Percentiles rank a stretch among this genome's conserved stretches.
These are phyloP conservation scores for Drosophila cracens DNA, from an alignment of 2,888 invertebrate species.

Conservation along the genomic window DNA sequence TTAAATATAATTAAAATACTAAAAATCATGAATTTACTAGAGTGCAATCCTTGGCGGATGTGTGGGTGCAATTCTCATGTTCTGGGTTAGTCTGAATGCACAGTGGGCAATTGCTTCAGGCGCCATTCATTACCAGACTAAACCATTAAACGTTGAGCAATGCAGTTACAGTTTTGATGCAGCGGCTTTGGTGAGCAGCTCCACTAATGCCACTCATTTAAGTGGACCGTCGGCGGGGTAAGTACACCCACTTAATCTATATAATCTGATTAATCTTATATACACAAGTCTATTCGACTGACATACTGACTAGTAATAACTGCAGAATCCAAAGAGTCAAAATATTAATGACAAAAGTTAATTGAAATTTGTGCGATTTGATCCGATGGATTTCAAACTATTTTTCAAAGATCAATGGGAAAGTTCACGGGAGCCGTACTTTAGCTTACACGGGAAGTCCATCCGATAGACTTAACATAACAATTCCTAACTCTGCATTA, in stretches of 20 bases:
- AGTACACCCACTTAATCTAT: slow-evolving; percentile 22
- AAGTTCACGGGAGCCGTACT: background rate
- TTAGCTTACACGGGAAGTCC: background rate
- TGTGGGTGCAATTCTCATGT: slow-evolving; percentile 86
- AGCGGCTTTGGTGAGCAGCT: slow-evolving; percentile 70
- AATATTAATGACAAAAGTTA: background rate
- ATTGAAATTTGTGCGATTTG: background rate
- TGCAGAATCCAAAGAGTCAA: background rate
- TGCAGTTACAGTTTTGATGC: slow-evolving; percentile 88
- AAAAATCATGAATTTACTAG: slow-evolving; percentile 76
- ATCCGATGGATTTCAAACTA: background rate
- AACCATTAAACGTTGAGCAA: slow-evolving; percentile 87
- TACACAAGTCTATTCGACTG: background rate
- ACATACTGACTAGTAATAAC: background rate
- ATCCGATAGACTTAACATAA: background rate
- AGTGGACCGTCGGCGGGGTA: slow-evolving; percentile 67
- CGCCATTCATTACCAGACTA: slow-evolving; percentile 88
- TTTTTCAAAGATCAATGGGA: background rate
- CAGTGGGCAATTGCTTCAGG: slow-evolving; percentile 88
- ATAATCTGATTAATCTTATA: background rate
- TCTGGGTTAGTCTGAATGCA: slow-evolving; percentile 88
- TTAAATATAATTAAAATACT: background rate
- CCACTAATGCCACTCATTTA: slow-evolving; percentile 53
- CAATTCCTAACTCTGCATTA: background rate
- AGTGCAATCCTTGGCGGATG: slow-evolving; percentile 88